Evolutionary conservation across 92 coral and sea anemone genomes (phyloP), one percentile per base, ranked within the genome.

Genomic region (Porites divaricata): DNA sequence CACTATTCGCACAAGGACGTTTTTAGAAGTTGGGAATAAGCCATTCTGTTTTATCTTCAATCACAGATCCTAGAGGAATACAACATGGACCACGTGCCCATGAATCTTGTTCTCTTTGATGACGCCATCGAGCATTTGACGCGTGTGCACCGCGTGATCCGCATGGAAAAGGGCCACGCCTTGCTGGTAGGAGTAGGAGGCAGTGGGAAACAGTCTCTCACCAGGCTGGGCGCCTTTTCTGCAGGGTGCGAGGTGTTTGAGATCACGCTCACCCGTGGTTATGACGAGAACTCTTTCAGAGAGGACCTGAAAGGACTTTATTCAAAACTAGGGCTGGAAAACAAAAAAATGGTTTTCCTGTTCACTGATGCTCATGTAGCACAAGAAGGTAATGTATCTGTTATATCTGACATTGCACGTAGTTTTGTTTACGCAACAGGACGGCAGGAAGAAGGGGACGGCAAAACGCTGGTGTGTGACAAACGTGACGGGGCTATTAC

Each of bases 101-200:
- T 97, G 99, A 97, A 95, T 91, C 95, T 97, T 23, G 99, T 97
- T 22, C 89, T 97, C 13, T 97, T 97, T 65, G 99, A 97, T 88
- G 99, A 97, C 89, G 99, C 99, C 62, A 89, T 97, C 67, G 99
- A 97, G 74, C 99, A 97, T 84, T 85, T 97, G 59, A 97, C 99
- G 68, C 96, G 99, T 81, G 92, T 97, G 59, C 99, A 97, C 79
- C 99, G 99, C 69, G 99, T 97, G 79, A 93, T 97, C 79, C 99
- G 99, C 79, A 97, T 97, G 99, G 98, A 93, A 84, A 97, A 97
- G 84, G 99, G 99, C 67, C 99, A 97, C 87, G 99, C 99, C 85
- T 92, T 97, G 2, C 87, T 97, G 2, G 99, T 97, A 48, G 99
- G 99, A 25, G 99, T 97, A 49, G 99, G 99, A 41, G 99, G 99